A percentile compares a stretch with the other conserved stretches of the same genome.
Evolutionary conservation across 2,888 invertebrate genomes (phyloP).

Genomic region (Emmelina monodactyla): DNA sequence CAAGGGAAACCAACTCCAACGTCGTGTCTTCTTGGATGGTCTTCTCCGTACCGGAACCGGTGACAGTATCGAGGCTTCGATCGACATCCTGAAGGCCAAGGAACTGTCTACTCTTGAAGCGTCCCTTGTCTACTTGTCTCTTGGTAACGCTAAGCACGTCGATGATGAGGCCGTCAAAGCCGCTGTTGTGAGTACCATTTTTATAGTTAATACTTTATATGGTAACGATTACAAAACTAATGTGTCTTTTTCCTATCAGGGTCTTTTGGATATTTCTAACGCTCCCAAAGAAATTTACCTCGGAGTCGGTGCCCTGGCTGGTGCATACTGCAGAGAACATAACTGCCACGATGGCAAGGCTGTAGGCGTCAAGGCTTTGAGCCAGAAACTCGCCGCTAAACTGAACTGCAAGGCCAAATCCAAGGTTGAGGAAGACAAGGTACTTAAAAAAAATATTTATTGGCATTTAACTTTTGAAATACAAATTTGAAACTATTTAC

Average conservation of each 20-base stretch:
- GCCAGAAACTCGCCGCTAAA: constrained; percentile 71
- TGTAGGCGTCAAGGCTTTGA: constrained; percentile 68
- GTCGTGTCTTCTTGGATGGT: constrained; percentile 82
- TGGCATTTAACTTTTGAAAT: background rate
- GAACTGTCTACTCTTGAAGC: constrained; percentile 67
- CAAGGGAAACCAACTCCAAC: constrained; percentile 66
- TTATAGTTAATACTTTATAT: no score
- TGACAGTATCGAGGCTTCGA: constrained; percentile 74
- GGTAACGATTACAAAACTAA: no score
- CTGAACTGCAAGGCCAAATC: constrained; percentile 72
- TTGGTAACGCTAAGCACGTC: constrained; percentile 73
- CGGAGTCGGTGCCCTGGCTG: constrained; percentile 76
- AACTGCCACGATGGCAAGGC: constrained; percentile 55
- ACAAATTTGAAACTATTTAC: background rate
- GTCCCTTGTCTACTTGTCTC: constrained; percentile 70
- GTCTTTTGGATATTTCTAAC: constrained; percentile 66
- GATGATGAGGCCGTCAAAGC: constrained; percentile 70
- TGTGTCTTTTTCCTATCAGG: no score
- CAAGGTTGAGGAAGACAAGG: constrained; percentile 72
- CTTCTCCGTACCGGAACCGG: constrained; percentile 82
- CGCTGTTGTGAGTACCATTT: constrained; percentile 58
- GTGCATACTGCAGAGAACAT: constrained; percentile 74
- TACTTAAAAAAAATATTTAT: constrained; percentile 22
- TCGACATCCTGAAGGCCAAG: constrained; percentile 71
- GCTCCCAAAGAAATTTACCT: constrained; percentile 75